Evolutionary conservation across 2,888 invertebrate species (phyloP).

Genomic region (Fragum whitleyi): DNA sequence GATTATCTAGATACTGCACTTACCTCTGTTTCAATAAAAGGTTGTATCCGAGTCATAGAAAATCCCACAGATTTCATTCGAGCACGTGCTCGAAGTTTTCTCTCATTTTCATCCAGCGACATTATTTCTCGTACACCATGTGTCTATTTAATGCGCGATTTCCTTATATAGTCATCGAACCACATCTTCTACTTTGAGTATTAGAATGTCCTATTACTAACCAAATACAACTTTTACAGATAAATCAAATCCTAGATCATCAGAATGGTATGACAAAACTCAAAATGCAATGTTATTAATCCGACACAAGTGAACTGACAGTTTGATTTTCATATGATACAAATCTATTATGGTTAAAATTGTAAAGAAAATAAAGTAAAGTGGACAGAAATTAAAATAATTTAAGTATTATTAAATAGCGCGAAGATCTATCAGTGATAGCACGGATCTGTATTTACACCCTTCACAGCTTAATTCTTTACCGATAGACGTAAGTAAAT

Average conservation of each 20-base stretch:
- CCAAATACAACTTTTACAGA: background rate
- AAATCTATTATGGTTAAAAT: background rate
- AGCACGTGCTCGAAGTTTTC: slow-evolving; percentile 10
- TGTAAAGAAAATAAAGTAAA: background rate
- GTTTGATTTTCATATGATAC: background rate
- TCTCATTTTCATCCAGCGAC: background rate
- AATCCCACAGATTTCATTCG: slow-evolving; percentile 20
- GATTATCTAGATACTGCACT: too few relatives aligned
- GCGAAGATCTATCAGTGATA: background rate
- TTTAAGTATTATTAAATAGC: background rate
- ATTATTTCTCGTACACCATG: background rate
- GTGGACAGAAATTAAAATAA: background rate
- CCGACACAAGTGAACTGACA: too few relatives aligned
- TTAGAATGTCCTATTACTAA: background rate
- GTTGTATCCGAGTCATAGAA: slow-evolving; percentile 4
- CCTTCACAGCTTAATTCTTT: too few relatives aligned
- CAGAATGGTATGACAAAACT: too few relatives aligned
- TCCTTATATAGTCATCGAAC: background rate
- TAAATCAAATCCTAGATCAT: too few relatives aligned
- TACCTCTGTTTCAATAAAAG: slow-evolving; percentile 14
- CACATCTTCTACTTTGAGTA: background rate
- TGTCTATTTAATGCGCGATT: background rate
- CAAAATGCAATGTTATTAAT: too few relatives aligned
- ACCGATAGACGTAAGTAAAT: too few relatives aligned
- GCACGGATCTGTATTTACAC: background rate